These are phyloP conservation scores for Elaphurus davidianus DNA, from an alignment of 2,113 vertebrate species.

Conservation along the genomic window DNA sequence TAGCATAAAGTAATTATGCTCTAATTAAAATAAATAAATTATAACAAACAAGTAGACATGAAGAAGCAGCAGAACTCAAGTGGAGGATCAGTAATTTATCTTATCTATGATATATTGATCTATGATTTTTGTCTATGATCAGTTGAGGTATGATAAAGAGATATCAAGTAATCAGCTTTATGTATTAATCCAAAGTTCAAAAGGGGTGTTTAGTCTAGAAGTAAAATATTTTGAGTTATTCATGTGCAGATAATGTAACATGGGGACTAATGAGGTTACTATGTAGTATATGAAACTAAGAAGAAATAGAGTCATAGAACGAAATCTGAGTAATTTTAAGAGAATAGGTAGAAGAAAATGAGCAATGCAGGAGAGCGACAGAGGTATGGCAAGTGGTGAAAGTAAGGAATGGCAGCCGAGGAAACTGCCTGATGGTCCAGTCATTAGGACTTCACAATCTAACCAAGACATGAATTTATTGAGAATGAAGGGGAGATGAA, in stretches of 20 bases:
- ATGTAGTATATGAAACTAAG: neutral
- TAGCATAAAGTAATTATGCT: neutral
- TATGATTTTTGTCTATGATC: neutral
- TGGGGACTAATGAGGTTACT: neutral
- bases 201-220: neutral
- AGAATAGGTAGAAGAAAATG: neutral
- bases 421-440: neutral
- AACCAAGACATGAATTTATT: neutral
- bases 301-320: neutral
- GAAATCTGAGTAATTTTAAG: neutral
- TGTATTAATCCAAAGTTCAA: neutral
- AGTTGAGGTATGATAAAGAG: neutral
- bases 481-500: neutral
- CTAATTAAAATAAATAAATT: neutral
- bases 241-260: neutral
- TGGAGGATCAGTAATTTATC: neutral
- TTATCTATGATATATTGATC: neutral
- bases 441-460: neutral
- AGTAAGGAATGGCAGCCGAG: neutral
- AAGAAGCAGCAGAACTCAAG: neutral
- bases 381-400: neutral
- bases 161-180: neutral
- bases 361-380: neutral
- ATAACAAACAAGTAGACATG: neutral
- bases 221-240: neutral